phyloP scores from a whole-genome alignment of 2,797 vertebrate species.

The Dallia pectoralis region DNA sequence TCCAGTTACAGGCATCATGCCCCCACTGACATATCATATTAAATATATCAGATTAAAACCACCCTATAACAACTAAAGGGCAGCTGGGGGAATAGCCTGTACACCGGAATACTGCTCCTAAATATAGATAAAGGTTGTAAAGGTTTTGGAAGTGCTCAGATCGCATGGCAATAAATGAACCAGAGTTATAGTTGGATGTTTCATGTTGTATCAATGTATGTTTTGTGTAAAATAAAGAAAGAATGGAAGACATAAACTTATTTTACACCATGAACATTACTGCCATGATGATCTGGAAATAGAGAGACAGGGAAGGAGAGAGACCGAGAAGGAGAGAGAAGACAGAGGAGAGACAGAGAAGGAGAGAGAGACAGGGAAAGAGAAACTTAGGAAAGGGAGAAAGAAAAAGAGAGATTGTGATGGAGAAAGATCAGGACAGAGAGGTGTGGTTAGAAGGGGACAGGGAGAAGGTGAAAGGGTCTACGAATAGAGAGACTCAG shows the following conservation, averaged over 20 bases:
- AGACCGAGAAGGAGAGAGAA: too few species aligned
- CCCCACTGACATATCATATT: too few species aligned
- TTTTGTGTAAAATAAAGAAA: neutral
- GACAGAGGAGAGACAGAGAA: neutral
- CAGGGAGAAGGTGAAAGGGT: slow-evolving; percentile 7
- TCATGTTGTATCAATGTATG: neutral
- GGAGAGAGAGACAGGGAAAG: neutral
- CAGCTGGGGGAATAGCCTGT: too few species aligned
- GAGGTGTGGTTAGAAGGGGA: neutral
- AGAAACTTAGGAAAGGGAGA: neutral
- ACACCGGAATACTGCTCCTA: too few species aligned
- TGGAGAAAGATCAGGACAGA: neutral
- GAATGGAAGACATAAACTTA: neutral
- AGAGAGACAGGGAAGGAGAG: neutral
- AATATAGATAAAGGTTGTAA: too few species aligned
- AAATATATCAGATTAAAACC: too few species aligned
- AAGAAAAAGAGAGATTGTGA: slow-evolving; percentile 4
- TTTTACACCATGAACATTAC: neutral
- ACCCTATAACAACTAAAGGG: too few species aligned
- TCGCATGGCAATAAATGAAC: too few species aligned
- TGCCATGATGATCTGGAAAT: neutral
- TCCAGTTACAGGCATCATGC: neutral
- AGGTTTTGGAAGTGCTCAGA: too few species aligned
- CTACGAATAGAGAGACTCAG: neutral
- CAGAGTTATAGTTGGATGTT: too few species aligned